Base-by-base conservation (phyloP, 2,113 vertebrate species). In the Callithrix jacchus region DNA sequence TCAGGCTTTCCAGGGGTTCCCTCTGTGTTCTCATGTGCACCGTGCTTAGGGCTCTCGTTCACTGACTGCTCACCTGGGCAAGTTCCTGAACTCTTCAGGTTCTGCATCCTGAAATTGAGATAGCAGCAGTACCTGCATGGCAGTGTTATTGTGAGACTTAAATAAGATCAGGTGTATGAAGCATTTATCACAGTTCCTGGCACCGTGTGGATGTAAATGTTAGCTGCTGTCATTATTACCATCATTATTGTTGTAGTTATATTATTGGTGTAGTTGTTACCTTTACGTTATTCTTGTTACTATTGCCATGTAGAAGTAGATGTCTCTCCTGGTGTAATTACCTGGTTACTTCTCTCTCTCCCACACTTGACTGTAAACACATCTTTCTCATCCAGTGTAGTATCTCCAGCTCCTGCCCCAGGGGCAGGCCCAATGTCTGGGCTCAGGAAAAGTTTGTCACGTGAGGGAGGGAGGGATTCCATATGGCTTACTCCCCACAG, bases 151-250 rank as follows among this genome's bases (percentile, higher is more conserved):
- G 27, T 20, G 8, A 70, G 13, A 35, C 73, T 40, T 61, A n/a
- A n/a, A 8, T 66, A 25, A 37, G 61, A 13, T 58, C 25, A 37
- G 7, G 30, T 5, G 25, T 5, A 20, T 30, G 30, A 14, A 76
- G 47, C 4, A 23, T 17, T 37, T 14, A 6, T 18, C 45, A 3
- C 37, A 16, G 23, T 74, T 23, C 40, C 76, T 37, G 42, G 71
- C 20, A 6, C 91, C n/a, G 14, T 16, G 12, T n/a, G 56, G 80
- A 25, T 12, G 35, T 25, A 9, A 56, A 10, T 0, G 17, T n/a
- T 25, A 16, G 32, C 61, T 2, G 0, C 52, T 12, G 8, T 11
- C 32, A 5, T 4, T 0, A 0, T 40, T 45, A 4, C 8, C 40
- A 2, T 40, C 13, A 0, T 12, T 3, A 21, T 9, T 20, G 35